Evolutionary conservation across 2,888 invertebrate genomes (phyloP).

Genomic region (Deilephila elpenor): DNA sequence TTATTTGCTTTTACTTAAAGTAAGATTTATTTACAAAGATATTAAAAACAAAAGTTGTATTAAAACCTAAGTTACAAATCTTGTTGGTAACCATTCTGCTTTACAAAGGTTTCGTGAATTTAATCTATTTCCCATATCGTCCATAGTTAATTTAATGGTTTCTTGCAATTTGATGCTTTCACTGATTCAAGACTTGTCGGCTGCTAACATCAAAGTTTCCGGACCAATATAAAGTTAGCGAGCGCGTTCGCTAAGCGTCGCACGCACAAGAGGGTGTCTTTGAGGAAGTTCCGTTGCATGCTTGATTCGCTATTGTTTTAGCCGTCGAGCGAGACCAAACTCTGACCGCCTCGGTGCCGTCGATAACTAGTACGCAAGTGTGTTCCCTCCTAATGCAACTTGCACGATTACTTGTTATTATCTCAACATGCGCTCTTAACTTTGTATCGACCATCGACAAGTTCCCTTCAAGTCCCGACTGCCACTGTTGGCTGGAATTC

Average conservation of each 20-base stretch:
- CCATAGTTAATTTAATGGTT: constrained; percentile 44
- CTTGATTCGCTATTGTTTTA: constrained; percentile 82
- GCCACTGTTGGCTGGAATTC: constrained; percentile 50
- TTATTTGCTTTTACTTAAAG: neutral
- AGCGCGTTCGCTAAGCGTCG: constrained; percentile 73
- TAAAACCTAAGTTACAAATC: no score
- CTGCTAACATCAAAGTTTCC: constrained; percentile 69
- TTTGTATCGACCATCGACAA: constrained; percentile 68
- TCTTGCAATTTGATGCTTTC: constrained; percentile 52
- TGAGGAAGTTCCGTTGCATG: constrained; percentile 81
- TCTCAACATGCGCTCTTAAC: constrained; percentile 70
- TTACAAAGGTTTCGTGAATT: neutral
- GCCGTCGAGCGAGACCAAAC: constrained; percentile 69
- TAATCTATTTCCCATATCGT: constrained; percentile 5
- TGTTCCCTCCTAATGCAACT: constrained; percentile 67
- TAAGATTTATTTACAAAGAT: neutral
- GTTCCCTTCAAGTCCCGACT: constrained; percentile 55
- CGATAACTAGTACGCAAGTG: constrained; percentile 69
- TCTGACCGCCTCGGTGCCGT: constrained; percentile 65
- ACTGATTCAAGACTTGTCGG: constrained; percentile 55
- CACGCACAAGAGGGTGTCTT: constrained; percentile 81
- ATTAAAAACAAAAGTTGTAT: neutral
- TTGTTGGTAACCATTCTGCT: neutral
- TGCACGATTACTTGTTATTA: constrained; percentile 75
- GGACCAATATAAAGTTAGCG: constrained; percentile 80